phyloP scores from a whole-genome alignment of 2,888 invertebrate species.

The Sesia apiformis region DNA sequence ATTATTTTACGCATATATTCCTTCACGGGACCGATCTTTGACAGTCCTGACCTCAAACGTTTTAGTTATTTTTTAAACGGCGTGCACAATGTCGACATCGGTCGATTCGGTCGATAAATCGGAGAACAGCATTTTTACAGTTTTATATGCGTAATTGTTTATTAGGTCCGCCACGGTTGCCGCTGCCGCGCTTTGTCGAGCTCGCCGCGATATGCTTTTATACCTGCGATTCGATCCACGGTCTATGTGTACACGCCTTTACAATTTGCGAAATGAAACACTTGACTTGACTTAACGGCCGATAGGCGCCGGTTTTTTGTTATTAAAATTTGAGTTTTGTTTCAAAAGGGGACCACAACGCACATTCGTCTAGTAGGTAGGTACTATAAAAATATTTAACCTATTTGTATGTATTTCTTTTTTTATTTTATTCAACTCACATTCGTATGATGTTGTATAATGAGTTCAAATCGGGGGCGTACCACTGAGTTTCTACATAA shows the following conservation, averaged over 20 bases:
- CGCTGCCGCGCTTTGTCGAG: slow-evolving; percentile 43
- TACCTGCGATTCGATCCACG: slow-evolving; percentile 47
- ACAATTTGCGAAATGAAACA: slow-evolving; percentile 17
- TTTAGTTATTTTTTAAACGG: neutral
- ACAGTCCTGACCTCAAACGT: neutral
- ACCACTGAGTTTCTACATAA: too few relatives aligned
- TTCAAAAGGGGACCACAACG: too few relatives aligned
- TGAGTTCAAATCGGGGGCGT: too few relatives aligned
- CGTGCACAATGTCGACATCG: neutral
- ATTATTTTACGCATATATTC: too few relatives aligned
- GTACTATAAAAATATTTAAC: too few relatives aligned
- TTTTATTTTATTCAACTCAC: too few relatives aligned
- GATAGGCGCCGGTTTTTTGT: neutral
- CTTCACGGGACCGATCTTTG: too few relatives aligned
- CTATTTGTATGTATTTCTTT: too few relatives aligned
- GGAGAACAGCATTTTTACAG: slow-evolving; percentile 44
- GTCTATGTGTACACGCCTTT: slow-evolving; percentile 19
- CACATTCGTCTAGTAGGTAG: too few relatives aligned
- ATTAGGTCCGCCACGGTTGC: slow-evolving; percentile 30
- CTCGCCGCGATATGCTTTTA: slow-evolving; percentile 35
- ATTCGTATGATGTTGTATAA: too few relatives aligned
- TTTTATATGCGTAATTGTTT: slow-evolving; percentile 64
- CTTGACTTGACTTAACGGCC: slow-evolving; percentile 4
- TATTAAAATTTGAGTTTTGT: too few relatives aligned
- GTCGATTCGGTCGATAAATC: slow-evolving; percentile 48